Base-by-base conservation (phyloP, 2,888 invertebrate genomes). In the Ethmia dodecea region DNA sequence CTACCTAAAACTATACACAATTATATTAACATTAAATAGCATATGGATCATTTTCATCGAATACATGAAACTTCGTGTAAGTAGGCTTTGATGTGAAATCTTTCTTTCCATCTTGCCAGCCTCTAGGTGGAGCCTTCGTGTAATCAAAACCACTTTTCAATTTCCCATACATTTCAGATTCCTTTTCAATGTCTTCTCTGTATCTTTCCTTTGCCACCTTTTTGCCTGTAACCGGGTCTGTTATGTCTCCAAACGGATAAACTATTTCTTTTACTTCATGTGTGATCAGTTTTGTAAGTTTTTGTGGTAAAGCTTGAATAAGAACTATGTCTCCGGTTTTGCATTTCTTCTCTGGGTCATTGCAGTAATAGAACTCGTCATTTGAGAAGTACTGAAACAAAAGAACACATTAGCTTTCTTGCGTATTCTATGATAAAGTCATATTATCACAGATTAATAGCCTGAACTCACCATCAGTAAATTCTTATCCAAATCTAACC, bases 301-400 rank as follows among this genome's bases (percentile, higher is more conserved):
- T 93, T 38, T 91, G 76, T 2, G 93, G 91, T 31, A 96, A 68
- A 47, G 90, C 89, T 66, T 94, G 89, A 47, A 96, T 91, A 9
- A 96, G 79, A 3, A 95, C 95, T 28, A 94, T 86, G 60, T 96
- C 96, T 1, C 96, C 96, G 6, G 91, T 89, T 77, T 94, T 94
- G 61, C 94, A 94, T 29, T 88, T 58, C 52, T 92, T 91, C 1
- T 91, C 65, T 0, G 94, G 94, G 81, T 96, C 96, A 60, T 93
- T 88, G 24, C 94, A 95, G 58, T 92, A 94, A 40, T 91, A 80
- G 49, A 89, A 91, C 45, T 92, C 89, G 46, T 91, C 89, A 68
- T 92, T 91, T 46, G 88, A 88, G 59, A 95, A 96, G 65, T 94
- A 94, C 95, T 95, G 70, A 30, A 88, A 88, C 26, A 22, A 28